Evolutionary conservation across 2,113 vertebrate genomes (phyloP), one percentile per base, ranked within the genome.

Genomic region (Corydoras maculifer): DNA sequence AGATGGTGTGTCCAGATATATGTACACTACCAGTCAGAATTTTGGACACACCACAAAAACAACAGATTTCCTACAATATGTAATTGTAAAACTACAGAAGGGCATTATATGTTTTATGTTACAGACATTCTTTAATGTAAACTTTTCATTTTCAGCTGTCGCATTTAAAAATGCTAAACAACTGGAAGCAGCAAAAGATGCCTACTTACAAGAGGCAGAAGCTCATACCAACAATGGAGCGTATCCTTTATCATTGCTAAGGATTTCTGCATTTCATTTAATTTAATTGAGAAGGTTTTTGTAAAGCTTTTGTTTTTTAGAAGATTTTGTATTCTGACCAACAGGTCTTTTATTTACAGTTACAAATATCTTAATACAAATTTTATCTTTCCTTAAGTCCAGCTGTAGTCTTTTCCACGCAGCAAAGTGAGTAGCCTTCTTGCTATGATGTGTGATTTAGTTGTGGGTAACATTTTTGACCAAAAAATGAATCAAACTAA

Each of bases 141-240:
- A 13, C 5, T 63, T 3, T 73, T 9, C 77, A 4, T 1, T 86
- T 89, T 77, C 86, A 94, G 93, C 93, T 84, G 91, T 94, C 82
- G 92, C 92, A 75, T 94, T 94, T 82, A 94, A 94, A 85, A 94
- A 94, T 73, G 93, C 93, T 71, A 93, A 91, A 79, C 93, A 94
- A 67, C 93, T 88, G 76, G 93, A 94, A 48, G 91, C 91, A 84
- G 93, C 93, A n/a, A 91, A 92, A 72, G 93, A 94, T 10, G 93
- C 93, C 31, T 94, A 91, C 74, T 84, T 93, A 29, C 86, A 80
- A 78, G 93, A 94, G 79, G 93, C 93, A 18, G 86, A 91, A 57
- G 89, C 90, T 9, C 92, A 94, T 65, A 89, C 89, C 74, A 89
- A 91, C 78, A 92, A 93, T 54, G 89, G 88, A 86, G 88, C 93